Evolutionary conservation across 2,888 invertebrate species (phyloP), one percentile per base, ranked within the genome.

Genomic region (Himalopsyche kuldschensis): DNA sequence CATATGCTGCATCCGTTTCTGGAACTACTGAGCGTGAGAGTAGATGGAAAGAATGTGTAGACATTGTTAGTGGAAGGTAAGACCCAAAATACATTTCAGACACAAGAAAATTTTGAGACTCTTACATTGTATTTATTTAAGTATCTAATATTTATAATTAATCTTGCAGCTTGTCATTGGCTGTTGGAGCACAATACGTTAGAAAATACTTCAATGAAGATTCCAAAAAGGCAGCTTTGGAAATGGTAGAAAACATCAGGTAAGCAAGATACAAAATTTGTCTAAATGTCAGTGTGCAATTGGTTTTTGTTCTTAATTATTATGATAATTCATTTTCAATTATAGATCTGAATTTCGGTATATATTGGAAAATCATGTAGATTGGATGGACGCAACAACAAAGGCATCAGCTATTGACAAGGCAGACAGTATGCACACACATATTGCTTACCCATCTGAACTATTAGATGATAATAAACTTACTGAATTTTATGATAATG

Each of bases 301-400:
- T 11, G 24, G 4, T 3, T 4, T 47, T 27, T 24, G 48, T 55
- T 4, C 15, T 30, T 15, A 35, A n/a, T 47, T 81, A 24, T 82
- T 30, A 27, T 27, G 10, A 82, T 17, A 11, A 8, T 82, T 32
- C n/a, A 35, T 20, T 63, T 77, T 81, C 17, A 8, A 35, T 81
- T 80, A 4, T 87, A 92, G 92, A 84, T 91, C 92, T 81, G 95
- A 97, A 87, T 98, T 98, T 91, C 93, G 94, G 85, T 94, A 95
- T 87, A 97, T 98, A 41, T 89, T 98, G 82, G 41, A 41, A 41
- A 91, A 93, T 24, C 92, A 94, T 83, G 95, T 98, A 17, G 95
- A 96, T 76, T 99, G 98, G 98, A 98, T 99, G 98, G 98, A 98
- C 88, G 94, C 94, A 0, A 90, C 92, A 86, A 98, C 98, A 0